phyloP scores from a whole-genome alignment of 2,113 vertebrate species.

The Uria aalge region DNA sequence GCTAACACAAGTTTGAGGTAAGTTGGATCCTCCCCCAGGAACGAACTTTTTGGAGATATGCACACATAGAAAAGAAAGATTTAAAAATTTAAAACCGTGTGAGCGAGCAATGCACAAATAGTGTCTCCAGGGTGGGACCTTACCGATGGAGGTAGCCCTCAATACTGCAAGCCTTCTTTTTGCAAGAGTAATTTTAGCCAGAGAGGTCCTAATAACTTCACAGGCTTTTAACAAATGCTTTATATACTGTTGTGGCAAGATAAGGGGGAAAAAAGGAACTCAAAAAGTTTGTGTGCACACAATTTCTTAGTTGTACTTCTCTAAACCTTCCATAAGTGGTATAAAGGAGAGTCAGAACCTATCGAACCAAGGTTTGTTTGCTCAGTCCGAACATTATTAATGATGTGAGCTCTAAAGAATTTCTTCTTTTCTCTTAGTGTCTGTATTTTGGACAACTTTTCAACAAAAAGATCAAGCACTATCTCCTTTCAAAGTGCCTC shows the following conservation, averaged over 20 bases:
- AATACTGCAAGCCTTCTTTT: background rate
- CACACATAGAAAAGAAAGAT: background rate
- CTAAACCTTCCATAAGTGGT: background rate
- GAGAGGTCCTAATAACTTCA: background rate
- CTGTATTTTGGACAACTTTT: constrained; percentile 17
- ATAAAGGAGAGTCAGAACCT: background rate
- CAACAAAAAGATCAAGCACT: constrained; percentile 17
- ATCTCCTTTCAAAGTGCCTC: constrained; percentile 47
- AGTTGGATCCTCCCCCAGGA: background rate
- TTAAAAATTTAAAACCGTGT: background rate
- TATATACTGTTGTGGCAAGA: background rate
- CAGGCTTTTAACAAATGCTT: background rate
- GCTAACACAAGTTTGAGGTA: background rate
- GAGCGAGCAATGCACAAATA: background rate
- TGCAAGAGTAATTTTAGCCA: background rate
- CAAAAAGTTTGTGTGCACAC: background rate
- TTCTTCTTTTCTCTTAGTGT: background rate
- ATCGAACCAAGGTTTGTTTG: background rate
- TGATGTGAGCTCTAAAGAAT: constrained; percentile 12
- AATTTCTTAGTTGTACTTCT: background rate
- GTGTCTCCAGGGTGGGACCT: background rate
- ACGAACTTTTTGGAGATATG: background rate
- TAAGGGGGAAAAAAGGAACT: background rate
- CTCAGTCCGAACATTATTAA: background rate
- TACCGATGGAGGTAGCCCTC: background rate